Evolutionary conservation across 2,797 vertebrate genomes (phyloP).

Genomic region (Rachycentron canadum): DNA sequence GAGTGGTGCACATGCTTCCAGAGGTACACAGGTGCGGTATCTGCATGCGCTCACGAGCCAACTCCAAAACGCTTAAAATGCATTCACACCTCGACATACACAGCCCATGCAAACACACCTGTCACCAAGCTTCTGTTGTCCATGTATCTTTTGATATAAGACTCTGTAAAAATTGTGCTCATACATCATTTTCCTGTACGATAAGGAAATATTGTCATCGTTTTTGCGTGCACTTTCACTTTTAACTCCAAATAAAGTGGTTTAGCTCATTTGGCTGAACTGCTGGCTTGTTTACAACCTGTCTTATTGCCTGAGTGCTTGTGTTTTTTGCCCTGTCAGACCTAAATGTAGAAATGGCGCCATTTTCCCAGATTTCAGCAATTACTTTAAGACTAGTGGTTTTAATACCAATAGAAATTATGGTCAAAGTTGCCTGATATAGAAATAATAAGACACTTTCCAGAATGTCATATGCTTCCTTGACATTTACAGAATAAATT

Average conservation of each 20-base stretch:
- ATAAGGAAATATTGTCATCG: not conserved
- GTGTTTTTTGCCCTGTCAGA: not conserved
- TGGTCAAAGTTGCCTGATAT: not conserved
- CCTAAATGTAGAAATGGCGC: too few species aligned
- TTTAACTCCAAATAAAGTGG: not conserved
- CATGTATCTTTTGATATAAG: too few species aligned
- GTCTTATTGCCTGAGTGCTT: not conserved
- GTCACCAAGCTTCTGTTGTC: not conserved
- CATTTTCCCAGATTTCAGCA: not conserved
- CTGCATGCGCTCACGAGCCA: slow-evolving; percentile 14
- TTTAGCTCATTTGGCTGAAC: not conserved
- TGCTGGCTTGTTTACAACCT: not conserved
- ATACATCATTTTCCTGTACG: not conserved
- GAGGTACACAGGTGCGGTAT: slow-evolving; percentile 90
- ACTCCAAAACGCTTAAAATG: not conserved
- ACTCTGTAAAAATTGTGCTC: not conserved
- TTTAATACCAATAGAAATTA: not conserved
- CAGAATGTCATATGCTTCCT: not conserved
- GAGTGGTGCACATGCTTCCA: slow-evolving; percentile 99
- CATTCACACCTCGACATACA: not conserved
- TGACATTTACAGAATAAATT: not conserved
- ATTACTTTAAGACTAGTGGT: not conserved
- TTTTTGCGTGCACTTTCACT: not conserved
- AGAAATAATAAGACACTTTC: too few species aligned
- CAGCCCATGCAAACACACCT: not conserved